phyloP scores from a whole-genome alignment of 1,140 invertebrate species.

The Bombus huntii region DNA sequence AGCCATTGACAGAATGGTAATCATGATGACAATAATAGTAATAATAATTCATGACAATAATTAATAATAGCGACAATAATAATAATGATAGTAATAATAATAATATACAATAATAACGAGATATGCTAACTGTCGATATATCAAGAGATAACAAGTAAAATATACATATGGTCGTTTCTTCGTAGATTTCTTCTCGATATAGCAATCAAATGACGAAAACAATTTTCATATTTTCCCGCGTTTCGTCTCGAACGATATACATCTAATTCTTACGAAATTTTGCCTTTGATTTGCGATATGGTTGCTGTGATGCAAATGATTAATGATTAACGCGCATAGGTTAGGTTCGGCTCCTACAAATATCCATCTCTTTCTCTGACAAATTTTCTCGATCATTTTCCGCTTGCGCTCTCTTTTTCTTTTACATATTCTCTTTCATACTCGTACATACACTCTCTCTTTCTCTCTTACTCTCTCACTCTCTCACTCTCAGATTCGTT shows the following conservation, averaged over 20 bases:
- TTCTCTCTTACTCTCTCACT: not conserved
- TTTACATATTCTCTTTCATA: not conserved
- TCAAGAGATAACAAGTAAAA: slow-evolving; percentile 77
- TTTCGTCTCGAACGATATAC: slow-evolving; percentile 33
- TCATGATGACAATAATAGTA: slow-evolving; percentile 38
- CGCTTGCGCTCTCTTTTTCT: slow-evolving; percentile 6
- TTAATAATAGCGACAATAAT: slow-evolving; percentile 45
- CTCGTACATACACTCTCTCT: not conserved
- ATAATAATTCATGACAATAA: slow-evolving; percentile 49
- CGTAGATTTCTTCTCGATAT: slow-evolving; percentile 52
- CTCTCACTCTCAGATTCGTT: slow-evolving; percentile 3
- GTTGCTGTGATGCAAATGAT: slow-evolving; percentile 52
- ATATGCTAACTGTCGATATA: slow-evolving; percentile 70
- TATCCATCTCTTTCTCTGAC: not conserved
- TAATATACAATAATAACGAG: slow-evolving; percentile 75
- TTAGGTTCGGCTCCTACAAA: slow-evolving; percentile 16
- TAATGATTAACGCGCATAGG: slow-evolving; percentile 44
- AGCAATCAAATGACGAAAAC: slow-evolving; percentile 66
- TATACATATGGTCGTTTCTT: slow-evolving; percentile 71
- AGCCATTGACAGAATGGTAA: slow-evolving; percentile 40
- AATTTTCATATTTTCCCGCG: slow-evolving; percentile 50
- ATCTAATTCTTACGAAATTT: slow-evolving; percentile 62
- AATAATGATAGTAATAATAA: slow-evolving; percentile 64
- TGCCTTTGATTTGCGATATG: slow-evolving; percentile 73
- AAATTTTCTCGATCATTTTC: slow-evolving; percentile 3